A percentile compares a stretch with the other conserved stretches of the same genome.
These are phyloP conservation scores for Troglohyphantes excavatus DNA, from an alignment of 2,888 invertebrate species.

Conservation along the genomic window DNA sequence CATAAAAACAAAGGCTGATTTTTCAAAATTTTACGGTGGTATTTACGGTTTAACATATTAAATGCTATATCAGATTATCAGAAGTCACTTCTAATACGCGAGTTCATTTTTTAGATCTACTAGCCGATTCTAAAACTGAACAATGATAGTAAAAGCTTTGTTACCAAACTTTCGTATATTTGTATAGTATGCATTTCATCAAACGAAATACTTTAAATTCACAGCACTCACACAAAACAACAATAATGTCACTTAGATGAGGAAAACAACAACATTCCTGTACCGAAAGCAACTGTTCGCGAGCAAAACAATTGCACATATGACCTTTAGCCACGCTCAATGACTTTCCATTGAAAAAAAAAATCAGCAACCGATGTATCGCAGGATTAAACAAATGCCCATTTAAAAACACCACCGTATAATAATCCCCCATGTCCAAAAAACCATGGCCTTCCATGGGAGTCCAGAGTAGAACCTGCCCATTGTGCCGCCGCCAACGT, in stretches of 20 bases:
- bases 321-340: background rate
- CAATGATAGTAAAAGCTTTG: too few species aligned
- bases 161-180: too few species aligned
- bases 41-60: too few species aligned
- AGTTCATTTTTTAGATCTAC: too few species aligned
- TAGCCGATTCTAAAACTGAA: too few species aligned
- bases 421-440: conserved; percentile 30
- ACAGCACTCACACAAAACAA: background rate
- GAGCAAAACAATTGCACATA: background rate
- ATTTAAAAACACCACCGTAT: background rate
- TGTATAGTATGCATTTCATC: too few species aligned
- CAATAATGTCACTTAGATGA: background rate
- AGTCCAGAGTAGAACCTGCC: background rate
- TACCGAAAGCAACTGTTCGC: background rate
- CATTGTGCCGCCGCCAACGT: background rate
- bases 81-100: too few species aligned
- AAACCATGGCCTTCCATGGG: conserved; percentile 20
- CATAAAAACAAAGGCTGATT: too few species aligned
- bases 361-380: background rate
- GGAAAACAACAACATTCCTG: background rate
- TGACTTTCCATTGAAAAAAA: conserved; percentile 3
- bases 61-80: too few species aligned
- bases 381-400: background rate
- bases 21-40: too few species aligned
- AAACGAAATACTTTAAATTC: too few species aligned